Evolutionary conservation across 2,888 invertebrate genomes (phyloP), one percentile per base, ranked within the genome.

Genomic region (Dicyrtomina minuta): DNA sequence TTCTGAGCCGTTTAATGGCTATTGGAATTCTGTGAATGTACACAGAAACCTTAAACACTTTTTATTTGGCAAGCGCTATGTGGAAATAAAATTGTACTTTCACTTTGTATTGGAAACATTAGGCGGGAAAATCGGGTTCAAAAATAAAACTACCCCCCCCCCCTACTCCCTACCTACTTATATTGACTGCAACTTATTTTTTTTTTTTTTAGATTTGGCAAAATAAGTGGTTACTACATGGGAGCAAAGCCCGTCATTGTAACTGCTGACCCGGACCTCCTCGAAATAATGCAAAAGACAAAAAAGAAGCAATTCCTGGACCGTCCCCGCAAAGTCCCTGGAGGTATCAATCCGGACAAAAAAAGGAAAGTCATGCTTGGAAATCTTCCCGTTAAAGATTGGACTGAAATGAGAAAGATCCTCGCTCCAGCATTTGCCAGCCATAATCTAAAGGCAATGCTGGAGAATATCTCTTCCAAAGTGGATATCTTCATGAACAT

Each of bases 291-390:
- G 12, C 71, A 74, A 49, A 17, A 1, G 1, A 49, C 43, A 12
- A 15, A 60, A 17, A 65, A 64, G 0, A n/a, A 24, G 15, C 1
- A 44, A 4, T 75, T 71, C 44, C 59, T 68, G 0, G 68, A 71
- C 22, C 66, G 74, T 1, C 75, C 75, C 10, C 61, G 75, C 2
- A 56, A 72, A 27, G 74, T 75, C 39, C 74, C 74, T 12, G 75
- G 75, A n/a, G 75, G 75, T 26, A 75, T 75, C n/a, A 75, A 66
- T 55, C 74, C 74, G 1, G 72, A 74, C 44, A 68, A 68, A 26
- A 72, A 70, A 22, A 55, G 75, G 24, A 58, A 65, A 22, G 20
- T 69, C 24, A 75, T 75, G 74, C 60, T 75, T 1, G 75, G 74
- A 13, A 75, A 75, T 56, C 67, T 75, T 2, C 59, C 69, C 4